phyloP scores from a whole-genome alignment of 2,888 invertebrate genomes.

The Orchesellides sinensis region DNA sequence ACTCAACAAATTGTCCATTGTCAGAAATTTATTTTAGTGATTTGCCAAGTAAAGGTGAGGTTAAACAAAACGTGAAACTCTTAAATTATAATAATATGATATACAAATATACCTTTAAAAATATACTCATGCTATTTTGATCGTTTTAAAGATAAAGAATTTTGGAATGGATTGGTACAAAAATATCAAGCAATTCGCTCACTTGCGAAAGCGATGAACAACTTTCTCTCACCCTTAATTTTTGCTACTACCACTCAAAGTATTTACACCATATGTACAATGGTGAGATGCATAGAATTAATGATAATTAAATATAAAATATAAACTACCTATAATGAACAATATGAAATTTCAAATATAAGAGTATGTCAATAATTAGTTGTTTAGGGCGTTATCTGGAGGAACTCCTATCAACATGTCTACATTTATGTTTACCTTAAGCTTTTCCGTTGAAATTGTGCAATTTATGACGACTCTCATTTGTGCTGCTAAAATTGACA shows the following conservation, averaged over 20 bases:
- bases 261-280: neutral
- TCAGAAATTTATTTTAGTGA: neutral
- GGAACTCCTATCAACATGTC: neutral
- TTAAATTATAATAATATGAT: no score
- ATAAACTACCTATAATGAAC: no score
- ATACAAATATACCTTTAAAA: no score
- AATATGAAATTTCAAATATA: no score
- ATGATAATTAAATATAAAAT: no score
- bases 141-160: no score
- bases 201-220: neutral
- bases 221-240: no score
- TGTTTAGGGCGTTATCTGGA: neutral
- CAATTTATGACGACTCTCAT: neutral
- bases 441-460: neutral
- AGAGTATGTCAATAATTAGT: neutral
- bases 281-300: no score
- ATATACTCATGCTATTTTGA: no score
- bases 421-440: neutral
- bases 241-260: neutral
- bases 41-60: slow-evolving; percentile 13
- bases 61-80: no score
- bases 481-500: neutral
- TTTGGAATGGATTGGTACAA: neutral
- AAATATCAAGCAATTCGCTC: neutral
- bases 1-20: neutral